Conservation (phyloP, 1,140 invertebrate species). For the Zaprionus capensis region DNA sequence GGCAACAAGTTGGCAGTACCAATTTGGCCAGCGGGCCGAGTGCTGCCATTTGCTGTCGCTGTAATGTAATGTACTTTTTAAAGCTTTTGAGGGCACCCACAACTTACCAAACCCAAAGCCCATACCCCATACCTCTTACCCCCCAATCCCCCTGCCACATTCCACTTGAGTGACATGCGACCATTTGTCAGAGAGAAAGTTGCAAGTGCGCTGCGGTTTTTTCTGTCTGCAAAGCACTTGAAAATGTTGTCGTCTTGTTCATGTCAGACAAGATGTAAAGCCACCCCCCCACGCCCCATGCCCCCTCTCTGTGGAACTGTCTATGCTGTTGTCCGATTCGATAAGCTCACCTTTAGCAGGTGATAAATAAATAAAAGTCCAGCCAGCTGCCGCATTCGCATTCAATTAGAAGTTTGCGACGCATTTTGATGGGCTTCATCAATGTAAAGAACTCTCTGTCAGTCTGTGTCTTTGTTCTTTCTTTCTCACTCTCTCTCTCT, state of each 20-base stretch:
- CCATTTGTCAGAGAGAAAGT: slow-evolving; percentile 71
- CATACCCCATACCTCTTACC: no score
- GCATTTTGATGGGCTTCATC: slow-evolving; percentile 60
- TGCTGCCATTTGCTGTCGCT: background rate
- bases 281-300: background rate
- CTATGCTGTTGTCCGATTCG: slow-evolving; percentile 71
- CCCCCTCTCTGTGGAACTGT: background rate
- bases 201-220: slow-evolving; percentile 71
- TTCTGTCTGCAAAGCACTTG: slow-evolving; percentile 54
- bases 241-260: slow-evolving; percentile 37
- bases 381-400: slow-evolving; percentile 17
- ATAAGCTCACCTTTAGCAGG: slow-evolving; percentile 46
- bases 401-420: slow-evolving; percentile 35
- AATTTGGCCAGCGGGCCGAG: background rate
- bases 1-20: slow-evolving; percentile 12
- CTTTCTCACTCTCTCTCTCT: background rate
- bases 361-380: slow-evolving; percentile 54
- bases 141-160: background rate
- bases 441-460: slow-evolving; percentile 7
- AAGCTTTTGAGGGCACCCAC: background rate
- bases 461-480: background rate
- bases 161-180: slow-evolving; percentile 50
- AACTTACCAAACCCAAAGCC: background rate
- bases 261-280: slow-evolving; percentile 5
- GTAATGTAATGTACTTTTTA: slow-evolving; percentile 38